Percentiles rank a stretch among this genome's conserved stretches.
Conservation (phyloP, 2,113 vertebrate genomes). For the Nothobranchius furzeri region DNA sequence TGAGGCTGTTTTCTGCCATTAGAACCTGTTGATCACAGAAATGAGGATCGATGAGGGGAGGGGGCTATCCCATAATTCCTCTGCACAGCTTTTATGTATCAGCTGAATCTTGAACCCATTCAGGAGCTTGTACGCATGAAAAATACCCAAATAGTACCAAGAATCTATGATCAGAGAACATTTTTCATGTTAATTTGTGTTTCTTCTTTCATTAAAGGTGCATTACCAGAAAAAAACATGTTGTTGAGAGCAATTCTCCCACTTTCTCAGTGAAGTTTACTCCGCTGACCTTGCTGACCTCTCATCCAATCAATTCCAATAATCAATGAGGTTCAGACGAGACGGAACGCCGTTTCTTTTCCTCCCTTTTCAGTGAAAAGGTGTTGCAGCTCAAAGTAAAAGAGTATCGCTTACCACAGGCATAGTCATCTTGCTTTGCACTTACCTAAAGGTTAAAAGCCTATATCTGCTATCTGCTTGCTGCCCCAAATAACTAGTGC, state of each 20-base stretch:
- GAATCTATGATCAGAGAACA: too few species aligned
- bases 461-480: conserved; percentile 58
- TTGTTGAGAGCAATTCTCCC: background rate
- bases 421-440: conserved; percentile 40
- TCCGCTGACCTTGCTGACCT: conserved; percentile 5
- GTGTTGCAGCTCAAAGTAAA: conserved; percentile 37
- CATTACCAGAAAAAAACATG: background rate
- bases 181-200: too few species aligned
- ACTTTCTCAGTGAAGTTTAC: conserved; percentile 10
- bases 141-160: background rate
- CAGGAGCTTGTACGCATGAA: background rate
- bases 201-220: background rate
- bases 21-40: background rate
- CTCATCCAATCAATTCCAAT: conserved; percentile 37
- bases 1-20: background rate
- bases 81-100: background rate
- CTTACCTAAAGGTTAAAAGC: conserved; percentile 70
- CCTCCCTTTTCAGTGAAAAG: conserved; percentile 21
- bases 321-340: conserved; percentile 23
- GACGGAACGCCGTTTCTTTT: conserved; percentile 30
- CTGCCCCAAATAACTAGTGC: conserved; percentile 64
- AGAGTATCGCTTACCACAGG: conserved; percentile 43
- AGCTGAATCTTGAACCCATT: background rate
- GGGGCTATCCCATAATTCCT: background rate
- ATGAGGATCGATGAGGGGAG: background rate